These are phyloP conservation scores for Malachius bipustulatus DNA, from an alignment of 2,888 invertebrate species.

Conservation along the genomic window DNA sequence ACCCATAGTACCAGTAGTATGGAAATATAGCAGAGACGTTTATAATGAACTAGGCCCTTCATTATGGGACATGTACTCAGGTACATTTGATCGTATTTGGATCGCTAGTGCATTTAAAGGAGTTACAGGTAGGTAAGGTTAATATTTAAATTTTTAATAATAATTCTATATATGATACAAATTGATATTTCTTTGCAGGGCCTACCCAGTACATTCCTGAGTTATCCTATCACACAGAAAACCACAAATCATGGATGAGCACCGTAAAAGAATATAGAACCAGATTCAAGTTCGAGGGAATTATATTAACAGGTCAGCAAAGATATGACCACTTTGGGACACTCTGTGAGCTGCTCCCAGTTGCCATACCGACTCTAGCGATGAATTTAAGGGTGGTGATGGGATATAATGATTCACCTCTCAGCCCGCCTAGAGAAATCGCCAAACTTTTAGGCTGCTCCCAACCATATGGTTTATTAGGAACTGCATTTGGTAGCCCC, in stretches of 20 bases:
- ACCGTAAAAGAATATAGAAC: constrained; percentile 41
- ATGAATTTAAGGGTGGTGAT: constrained; percentile 43
- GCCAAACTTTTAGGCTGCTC: constrained; percentile 29
- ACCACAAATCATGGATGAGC: constrained; percentile 61
- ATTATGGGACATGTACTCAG: constrained; percentile 45
- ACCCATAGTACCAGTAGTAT: constrained; percentile 57
- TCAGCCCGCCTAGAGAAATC: constrained; percentile 41
- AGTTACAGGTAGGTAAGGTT: constrained; percentile 41
- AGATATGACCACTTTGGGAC: constrained; percentile 55
- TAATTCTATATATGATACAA: too few relatives aligned
- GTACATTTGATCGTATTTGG: constrained; percentile 60
- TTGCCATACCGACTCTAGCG: constrained; percentile 49
- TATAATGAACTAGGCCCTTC: constrained; percentile 28
- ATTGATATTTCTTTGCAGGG: constrained; percentile 16
- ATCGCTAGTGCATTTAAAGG: constrained; percentile 80
- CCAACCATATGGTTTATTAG: constrained; percentile 30
- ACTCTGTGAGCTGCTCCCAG: constrained; percentile 52
- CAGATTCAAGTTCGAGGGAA: constrained; percentile 47
- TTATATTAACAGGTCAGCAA: constrained; percentile 62
- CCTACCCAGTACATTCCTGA: constrained; percentile 41
- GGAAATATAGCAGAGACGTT: constrained; percentile 50
- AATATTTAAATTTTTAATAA: not conserved
- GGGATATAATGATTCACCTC: constrained; percentile 34
- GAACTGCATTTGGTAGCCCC: constrained; percentile 28
- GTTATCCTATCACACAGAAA: constrained; percentile 51